Conservation (phyloP, 2,888 invertebrate genomes). For the Acanthacorydalis orientalis region DNA sequence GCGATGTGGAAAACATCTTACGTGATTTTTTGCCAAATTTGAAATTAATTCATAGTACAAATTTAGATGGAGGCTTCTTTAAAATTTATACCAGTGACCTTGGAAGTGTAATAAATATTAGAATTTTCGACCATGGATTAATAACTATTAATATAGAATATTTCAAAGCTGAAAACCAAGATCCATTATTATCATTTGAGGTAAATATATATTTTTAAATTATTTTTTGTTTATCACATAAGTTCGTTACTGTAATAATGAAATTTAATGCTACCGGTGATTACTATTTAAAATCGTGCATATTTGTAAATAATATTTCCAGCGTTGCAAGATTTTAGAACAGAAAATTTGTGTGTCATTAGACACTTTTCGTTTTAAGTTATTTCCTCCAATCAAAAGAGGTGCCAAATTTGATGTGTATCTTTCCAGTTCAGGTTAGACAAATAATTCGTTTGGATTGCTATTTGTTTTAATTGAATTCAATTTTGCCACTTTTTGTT, state of each 20-base stretch:
- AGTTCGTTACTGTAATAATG: not conserved
- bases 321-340: constrained; percentile 61
- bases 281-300: not conserved
- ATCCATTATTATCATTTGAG: constrained; percentile 57
- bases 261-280: not conserved
- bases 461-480: constrained; percentile 11
- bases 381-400: constrained; percentile 66
- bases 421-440: constrained; percentile 75
- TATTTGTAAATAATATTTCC: constrained; percentile 24
- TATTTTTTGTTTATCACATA: not conserved
- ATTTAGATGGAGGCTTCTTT: constrained; percentile 51
- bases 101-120: constrained; percentile 49
- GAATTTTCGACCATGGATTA: constrained; percentile 58
- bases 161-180: constrained; percentile 56
- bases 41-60: constrained; percentile 47
- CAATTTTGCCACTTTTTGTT: not conserved
- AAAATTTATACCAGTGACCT: constrained; percentile 53
- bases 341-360: constrained; percentile 51
- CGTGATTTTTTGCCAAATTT: constrained; percentile 55
- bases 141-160: constrained; percentile 72
- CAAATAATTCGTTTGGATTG: constrained; percentile 13
- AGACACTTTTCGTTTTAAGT: constrained; percentile 59
- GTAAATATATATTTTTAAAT: constrained; percentile 29
- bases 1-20: constrained; percentile 49
- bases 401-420: constrained; percentile 71